Evolutionary conservation across 1,140 invertebrate genomes (phyloP).

Genomic region (Tribolium castaneum): DNA sequence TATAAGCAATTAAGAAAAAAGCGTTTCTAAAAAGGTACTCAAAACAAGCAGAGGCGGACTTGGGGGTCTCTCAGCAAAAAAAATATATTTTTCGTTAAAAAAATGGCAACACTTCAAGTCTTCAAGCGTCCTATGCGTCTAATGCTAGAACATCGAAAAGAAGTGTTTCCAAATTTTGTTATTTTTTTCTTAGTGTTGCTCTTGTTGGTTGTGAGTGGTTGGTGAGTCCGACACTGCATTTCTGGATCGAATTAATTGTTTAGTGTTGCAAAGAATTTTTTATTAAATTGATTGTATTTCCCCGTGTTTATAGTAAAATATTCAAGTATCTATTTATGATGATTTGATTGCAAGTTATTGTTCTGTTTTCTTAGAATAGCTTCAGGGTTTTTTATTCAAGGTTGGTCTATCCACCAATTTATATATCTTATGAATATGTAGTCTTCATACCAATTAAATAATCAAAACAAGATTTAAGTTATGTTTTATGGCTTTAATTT

Average conservation of each 20-base stretch:
- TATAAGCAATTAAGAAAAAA: constrained; percentile 10
- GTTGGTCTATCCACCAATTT: constrained; percentile 1
- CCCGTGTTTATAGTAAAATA: constrained; percentile 15
- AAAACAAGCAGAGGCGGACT: constrained; percentile 6
- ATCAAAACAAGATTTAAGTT: not conserved
- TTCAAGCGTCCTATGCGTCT: too few species aligned
- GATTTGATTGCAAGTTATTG: constrained; percentile 26
- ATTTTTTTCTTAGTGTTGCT: not conserved
- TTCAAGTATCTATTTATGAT: constrained; percentile 11
- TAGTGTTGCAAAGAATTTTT: not conserved
- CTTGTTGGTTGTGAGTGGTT: not conserved
- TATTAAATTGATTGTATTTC: constrained; percentile 5
- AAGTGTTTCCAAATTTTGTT: not conserved
- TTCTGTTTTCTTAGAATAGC: constrained; percentile 12
- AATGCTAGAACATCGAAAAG: not conserved
- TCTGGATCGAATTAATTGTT: constrained; percentile 7
- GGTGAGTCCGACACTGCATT: not conserved
- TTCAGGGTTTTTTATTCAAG: not conserved
- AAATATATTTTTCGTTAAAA: not conserved
- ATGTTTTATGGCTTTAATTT: not conserved
- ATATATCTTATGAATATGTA: constrained; percentile 25
- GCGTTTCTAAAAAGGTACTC: constrained; percentile 5
- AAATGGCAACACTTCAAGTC: too few species aligned
- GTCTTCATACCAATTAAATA: constrained; percentile 5
- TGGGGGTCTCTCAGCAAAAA: not conserved